These are phyloP conservation scores for Thaumatotibia leucotreta DNA, from an alignment of 1,140 invertebrate species.

Conservation along the genomic window DNA sequence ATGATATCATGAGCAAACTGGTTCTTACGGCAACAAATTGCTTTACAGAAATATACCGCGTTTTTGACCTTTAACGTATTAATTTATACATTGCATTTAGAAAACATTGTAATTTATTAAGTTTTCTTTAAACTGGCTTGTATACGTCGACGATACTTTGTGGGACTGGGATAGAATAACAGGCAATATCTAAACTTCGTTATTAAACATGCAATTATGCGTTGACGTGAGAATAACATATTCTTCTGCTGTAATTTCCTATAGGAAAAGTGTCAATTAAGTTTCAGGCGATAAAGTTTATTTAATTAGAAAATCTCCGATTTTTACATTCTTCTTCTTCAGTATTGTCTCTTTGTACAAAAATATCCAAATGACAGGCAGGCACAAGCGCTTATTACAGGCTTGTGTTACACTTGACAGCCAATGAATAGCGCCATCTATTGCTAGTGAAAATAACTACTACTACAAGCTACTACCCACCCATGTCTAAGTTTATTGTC, in stretches of 20 bases:
- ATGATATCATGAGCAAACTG: constrained; percentile 7
- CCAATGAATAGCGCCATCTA: no score
- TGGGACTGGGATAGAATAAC: not conserved
- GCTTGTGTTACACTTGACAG: no score
- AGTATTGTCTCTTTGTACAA: no score
- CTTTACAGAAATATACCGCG: not conserved
- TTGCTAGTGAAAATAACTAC: no score
- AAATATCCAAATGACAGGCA: no score
- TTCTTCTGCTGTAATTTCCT: not conserved
- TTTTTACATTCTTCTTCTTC: no score
- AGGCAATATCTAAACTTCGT: not conserved
- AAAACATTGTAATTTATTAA: not conserved
- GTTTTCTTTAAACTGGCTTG: not conserved
- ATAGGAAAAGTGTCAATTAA: not conserved
- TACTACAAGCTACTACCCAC: no score
- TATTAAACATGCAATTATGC: not conserved
- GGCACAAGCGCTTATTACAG: no score
- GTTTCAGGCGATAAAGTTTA: no score
- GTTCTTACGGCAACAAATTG: not conserved
- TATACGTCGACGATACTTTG: not conserved
- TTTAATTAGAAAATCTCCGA: no score
- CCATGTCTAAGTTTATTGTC: not conserved
- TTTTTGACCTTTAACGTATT: not conserved
- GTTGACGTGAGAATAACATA: not conserved
- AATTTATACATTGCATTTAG: not conserved